Evolutionary conservation across 2,888 invertebrate species (phyloP), one percentile per base, ranked within the genome.

Genomic region (Drosophila parthenogenetica): DNA sequence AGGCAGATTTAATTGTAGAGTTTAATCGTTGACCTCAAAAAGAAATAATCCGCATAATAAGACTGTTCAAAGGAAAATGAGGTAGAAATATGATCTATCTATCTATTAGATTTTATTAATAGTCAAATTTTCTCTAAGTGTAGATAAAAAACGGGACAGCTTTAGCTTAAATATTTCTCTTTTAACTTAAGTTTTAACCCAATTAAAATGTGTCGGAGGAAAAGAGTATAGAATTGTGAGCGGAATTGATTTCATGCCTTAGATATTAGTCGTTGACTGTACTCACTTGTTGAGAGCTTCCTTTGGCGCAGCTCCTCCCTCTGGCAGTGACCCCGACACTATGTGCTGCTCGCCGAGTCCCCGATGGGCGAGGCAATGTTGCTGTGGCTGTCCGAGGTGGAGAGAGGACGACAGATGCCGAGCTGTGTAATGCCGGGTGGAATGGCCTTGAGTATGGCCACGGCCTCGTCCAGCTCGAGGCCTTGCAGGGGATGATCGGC

Each of bases 391-490:
- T 92, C 92, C 45, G 92, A 92, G 63, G 91, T 90, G 66, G 92
- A 92, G 32, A 92, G 81, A 14, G 98, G 97, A 81, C 97, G 95
- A 58, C 98, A 98, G 74, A 99, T 96, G 49, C 99, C 99, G 65
- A 99, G 96, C 83, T 94, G 94, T 1, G 99, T 99, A 55, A 94
- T 93, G 46, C 99, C 99, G 87, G 96, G 94, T 0, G 97, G 95
- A 78, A 99, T 98, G 58, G 97, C 97, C 92, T 99, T 99, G 75
- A 99, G 93, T 13, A 98, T 98, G 92, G 98, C 96, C 50, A 99
- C 99, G 7, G 99, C 99, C 92, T 97, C 96, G 92, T 99, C 99
- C 73, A 99, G 93, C 0, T 97, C 97, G 35, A 98, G 96, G 91
- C 98, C 98, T 90, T 97, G 97, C 81, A 99, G 94, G 90, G 96